These are phyloP conservation scores for Hafferia zeledoni DNA, from an alignment of 2,797 vertebrate species.

Conservation along the genomic window DNA sequence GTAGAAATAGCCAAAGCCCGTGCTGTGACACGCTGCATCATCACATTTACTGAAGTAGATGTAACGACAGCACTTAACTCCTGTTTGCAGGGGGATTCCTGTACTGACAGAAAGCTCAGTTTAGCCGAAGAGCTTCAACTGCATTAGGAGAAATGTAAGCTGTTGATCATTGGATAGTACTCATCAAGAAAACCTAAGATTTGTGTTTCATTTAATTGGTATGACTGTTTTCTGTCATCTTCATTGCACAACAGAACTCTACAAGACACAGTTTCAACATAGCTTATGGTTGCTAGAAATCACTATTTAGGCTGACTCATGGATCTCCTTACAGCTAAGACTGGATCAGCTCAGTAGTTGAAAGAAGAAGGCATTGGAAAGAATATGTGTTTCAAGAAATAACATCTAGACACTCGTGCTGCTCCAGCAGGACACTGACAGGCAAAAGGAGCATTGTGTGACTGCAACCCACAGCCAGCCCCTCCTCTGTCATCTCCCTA, in stretches of 20 bases:
- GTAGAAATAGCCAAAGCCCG: neutral
- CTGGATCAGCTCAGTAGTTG: neutral
- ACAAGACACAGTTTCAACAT: neutral
- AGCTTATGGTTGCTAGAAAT: neutral
- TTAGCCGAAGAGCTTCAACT: neutral
- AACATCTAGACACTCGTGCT: neutral
- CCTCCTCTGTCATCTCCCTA: neutral
- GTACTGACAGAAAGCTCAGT: neutral
- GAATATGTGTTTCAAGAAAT: neutral
- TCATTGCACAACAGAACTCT: neutral
- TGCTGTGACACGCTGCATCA: neutral
- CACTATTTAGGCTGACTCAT: neutral
- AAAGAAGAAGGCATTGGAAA: neutral
- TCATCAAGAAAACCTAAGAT: neutral
- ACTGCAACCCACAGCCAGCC: neutral
- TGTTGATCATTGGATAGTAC: neutral
- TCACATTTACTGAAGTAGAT: neutral
- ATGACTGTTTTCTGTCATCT: neutral
- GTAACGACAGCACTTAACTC: neutral
- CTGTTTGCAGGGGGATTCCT: neutral
- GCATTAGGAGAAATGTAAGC: neutral
- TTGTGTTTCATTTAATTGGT: slow-evolving; percentile 6
- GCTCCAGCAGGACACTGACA: neutral
- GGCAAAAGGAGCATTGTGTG: neutral
- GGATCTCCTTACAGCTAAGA: neutral